These are phyloP conservation scores for Drosophila parthenogenetica DNA, from an alignment of 2,888 invertebrate genomes.

Conservation along the genomic window DNA sequence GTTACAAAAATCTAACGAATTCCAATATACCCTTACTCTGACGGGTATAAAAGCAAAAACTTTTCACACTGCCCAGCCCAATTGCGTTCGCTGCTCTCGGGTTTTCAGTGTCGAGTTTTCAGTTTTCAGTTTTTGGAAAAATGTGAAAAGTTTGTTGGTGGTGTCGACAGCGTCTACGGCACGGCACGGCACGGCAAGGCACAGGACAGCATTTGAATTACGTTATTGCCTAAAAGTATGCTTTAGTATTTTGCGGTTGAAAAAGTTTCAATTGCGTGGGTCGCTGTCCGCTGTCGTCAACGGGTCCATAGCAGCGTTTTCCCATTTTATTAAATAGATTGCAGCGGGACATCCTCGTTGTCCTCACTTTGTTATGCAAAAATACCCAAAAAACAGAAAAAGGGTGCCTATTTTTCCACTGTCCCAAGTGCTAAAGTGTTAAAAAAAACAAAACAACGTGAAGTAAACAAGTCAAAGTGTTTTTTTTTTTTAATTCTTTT, in stretches of 20 bases:
- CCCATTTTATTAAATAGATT: slow-evolving; percentile 76
- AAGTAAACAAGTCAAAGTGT: slow-evolving; percentile 55
- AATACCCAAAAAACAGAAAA: slow-evolving; percentile 37
- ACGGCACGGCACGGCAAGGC: slow-evolving; percentile 29
- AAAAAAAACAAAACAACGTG: slow-evolving; percentile 31
- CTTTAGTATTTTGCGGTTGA: slow-evolving; percentile 79
- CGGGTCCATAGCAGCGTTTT: slow-evolving; percentile 47
- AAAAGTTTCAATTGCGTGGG: slow-evolving; percentile 80
- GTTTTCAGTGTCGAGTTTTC: slow-evolving; percentile 9
- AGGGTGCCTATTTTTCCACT: slow-evolving; percentile 28
- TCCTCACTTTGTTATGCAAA: slow-evolving; percentile 69
- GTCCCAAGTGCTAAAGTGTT: slow-evolving; percentile 35
- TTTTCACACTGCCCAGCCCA: slow-evolving; percentile 32
- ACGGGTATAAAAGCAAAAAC: slow-evolving; percentile 10
- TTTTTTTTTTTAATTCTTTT: slow-evolving; percentile 11
- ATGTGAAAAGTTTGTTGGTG: slow-evolving; percentile 74
- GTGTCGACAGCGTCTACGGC: slow-evolving; percentile 64
- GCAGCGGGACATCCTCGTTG: slow-evolving; percentile 58
- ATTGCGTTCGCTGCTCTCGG: slow-evolving; percentile 44
- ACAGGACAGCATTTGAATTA: slow-evolving; percentile 63
- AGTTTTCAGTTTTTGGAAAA: slow-evolving; percentile 63
- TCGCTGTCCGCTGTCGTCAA: slow-evolving; percentile 37
- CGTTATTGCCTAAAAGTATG: slow-evolving; percentile 80
- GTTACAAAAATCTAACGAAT: too few relatives aligned
- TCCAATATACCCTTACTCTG: neutral